These are phyloP conservation scores for Silurus glanis DNA, from an alignment of 2,113 vertebrate genomes.

Conservation along the genomic window DNA sequence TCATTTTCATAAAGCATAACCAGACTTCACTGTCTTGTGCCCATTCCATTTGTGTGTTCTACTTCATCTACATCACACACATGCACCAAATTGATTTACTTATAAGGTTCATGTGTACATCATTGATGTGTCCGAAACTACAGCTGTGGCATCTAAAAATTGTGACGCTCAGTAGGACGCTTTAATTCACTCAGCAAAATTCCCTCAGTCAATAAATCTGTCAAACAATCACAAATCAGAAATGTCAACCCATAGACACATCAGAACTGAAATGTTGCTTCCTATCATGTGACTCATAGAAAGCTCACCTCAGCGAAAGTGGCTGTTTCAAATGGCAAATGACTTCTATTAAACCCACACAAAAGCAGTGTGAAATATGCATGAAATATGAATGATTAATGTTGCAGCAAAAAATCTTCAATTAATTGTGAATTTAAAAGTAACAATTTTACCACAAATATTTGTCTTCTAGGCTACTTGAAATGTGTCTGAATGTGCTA, in stretches of 20 bases:
- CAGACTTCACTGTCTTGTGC: background rate
- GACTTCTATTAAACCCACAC: background rate
- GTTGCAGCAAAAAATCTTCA: background rate
- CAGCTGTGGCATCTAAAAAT: background rate
- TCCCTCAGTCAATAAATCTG: background rate
- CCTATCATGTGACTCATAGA: background rate
- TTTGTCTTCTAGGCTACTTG: background rate
- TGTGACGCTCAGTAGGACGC: background rate
- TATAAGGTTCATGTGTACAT: background rate
- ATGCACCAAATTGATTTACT: background rate
- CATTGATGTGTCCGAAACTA: background rate
- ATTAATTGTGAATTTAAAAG: background rate
- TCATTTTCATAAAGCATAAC: background rate
- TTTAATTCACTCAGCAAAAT: background rate
- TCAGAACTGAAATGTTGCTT: conserved; percentile 12
- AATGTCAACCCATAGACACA: background rate
- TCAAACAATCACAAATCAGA: conserved; percentile 1
- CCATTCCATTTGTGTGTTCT: background rate
- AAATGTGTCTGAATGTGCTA: background rate
- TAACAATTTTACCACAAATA: background rate
- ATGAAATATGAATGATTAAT: background rate
- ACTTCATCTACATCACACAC: background rate
- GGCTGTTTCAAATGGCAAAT: background rate
- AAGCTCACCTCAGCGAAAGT: background rate
- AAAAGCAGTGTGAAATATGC: background rate